Conservation (phyloP, 2,888 invertebrate genomes). For the Diadegma fenestrale region DNA sequence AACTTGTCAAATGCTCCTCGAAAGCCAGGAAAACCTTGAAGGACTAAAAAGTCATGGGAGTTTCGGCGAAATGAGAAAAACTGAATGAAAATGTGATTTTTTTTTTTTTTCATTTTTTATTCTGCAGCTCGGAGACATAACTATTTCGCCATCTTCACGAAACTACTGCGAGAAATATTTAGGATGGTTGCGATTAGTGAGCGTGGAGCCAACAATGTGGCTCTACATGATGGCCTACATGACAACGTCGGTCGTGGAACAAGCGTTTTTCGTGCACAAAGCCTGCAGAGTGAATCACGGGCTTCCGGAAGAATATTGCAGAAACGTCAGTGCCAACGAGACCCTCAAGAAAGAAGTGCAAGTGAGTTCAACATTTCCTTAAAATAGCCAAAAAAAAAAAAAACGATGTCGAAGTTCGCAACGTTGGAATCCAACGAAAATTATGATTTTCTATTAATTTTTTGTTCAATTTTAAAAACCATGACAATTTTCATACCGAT, state of each 20-base stretch:
- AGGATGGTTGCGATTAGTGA: constrained; percentile 85
- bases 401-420: too few species aligned
- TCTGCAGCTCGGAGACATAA: constrained; percentile 36
- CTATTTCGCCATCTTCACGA: constrained; percentile 23
- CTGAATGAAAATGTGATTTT: not conserved
- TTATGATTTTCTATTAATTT: too few species aligned
- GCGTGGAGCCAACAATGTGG: constrained; percentile 95
- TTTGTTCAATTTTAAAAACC: too few species aligned
- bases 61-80: not conserved
- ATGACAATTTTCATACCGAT: too few species aligned
- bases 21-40: not conserved
- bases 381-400: not conserved
- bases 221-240: constrained; percentile 95
- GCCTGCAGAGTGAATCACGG: constrained; percentile 92
- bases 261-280: constrained; percentile 92
- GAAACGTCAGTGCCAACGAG: constrained; percentile 87
- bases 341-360: constrained; percentile 89
- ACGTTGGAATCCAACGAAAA: too few species aligned
- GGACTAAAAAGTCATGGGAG: not conserved
- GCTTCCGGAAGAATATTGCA: constrained; percentile 89
- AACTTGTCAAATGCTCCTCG: too few species aligned
- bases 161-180: constrained; percentile 69
- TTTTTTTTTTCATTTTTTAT: too few species aligned
- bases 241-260: constrained; percentile 92
- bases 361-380: constrained; percentile 82